Percentiles rank a stretch among this genome's conserved stretches.
Conservation (phyloP, 2,113 vertebrate genomes). For the Onychostruthus taczanowskii region DNA sequence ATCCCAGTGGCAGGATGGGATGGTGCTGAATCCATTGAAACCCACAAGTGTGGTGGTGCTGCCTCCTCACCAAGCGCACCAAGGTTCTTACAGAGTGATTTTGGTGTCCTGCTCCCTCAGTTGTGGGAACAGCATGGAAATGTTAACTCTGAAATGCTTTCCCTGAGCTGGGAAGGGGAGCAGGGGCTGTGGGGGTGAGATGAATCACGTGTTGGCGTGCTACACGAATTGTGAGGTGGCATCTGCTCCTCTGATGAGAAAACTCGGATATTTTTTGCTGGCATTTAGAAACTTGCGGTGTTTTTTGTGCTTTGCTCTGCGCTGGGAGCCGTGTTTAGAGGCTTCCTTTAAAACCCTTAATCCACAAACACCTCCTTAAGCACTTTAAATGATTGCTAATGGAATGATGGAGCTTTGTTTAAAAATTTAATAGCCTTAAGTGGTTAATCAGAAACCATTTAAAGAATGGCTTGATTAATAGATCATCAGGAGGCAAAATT, state of each 20-base stretch:
- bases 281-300: rapidly evolving
- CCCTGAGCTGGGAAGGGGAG: background rate
- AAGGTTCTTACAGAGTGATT: rapidly evolving
- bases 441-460: conserved; percentile 2
- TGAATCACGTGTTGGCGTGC: background rate
- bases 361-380: background rate
- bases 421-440: background rate
- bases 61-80: background rate
- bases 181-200: background rate
- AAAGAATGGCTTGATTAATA: background rate
- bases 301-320: background rate
- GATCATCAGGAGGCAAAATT: background rate
- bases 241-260: background rate
- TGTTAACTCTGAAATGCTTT: background rate
- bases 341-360: conserved; percentile 9
- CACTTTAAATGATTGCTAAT: conserved; percentile 9
- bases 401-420: conserved; percentile 25
- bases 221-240: background rate
- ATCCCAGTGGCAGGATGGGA: rapidly evolving
- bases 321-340: background rate
- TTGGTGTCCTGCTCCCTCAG: background rate
- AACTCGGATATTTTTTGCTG: background rate
- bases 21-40: no score
- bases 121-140: rapidly evolving
- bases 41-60: background rate